phyloP scores from a whole-genome alignment of 2,888 invertebrate genomes.

The Polia nebulosa region DNA sequence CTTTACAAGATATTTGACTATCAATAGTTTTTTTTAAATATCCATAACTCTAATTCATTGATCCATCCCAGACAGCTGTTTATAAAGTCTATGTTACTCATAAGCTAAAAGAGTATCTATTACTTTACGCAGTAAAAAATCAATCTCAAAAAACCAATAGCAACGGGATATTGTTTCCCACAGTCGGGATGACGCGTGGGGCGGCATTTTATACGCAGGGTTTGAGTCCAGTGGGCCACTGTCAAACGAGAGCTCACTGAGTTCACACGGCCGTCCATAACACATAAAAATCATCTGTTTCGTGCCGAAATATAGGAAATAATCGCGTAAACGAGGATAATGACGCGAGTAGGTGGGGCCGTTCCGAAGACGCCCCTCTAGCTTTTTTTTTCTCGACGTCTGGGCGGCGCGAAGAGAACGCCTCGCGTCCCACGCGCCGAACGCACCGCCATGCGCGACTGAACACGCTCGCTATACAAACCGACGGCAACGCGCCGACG shows the following conservation, averaged over 20 bases:
- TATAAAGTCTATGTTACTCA: neutral
- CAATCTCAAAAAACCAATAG: slow-evolving; percentile 48
- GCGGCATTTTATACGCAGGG: slow-evolving; percentile 89
- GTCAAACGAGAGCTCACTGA: slow-evolving; percentile 87
- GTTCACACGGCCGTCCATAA: slow-evolving; percentile 83
- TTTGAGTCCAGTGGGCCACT: slow-evolving; percentile 85
- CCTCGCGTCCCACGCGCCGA: slow-evolving; percentile 86
- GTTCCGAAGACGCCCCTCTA: slow-evolving; percentile 86
- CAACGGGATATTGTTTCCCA: slow-evolving; percentile 81
- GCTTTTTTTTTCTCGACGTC: slow-evolving; percentile 86
- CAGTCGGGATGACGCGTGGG: slow-evolving; percentile 86
- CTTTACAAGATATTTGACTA: neutral
- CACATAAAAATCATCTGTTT: slow-evolving; percentile 78
- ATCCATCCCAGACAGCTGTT: neutral
- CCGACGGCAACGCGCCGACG: slow-evolving; percentile 85
- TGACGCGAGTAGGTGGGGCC: slow-evolving; percentile 89
- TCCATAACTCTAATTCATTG: neutral
- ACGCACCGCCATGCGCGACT: slow-evolving; percentile 81
- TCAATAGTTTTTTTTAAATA: neutral
- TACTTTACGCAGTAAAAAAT: slow-evolving; percentile 25
- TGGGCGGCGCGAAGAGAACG: slow-evolving; percentile 88
- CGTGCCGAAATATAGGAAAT: slow-evolving; percentile 87
- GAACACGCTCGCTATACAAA: slow-evolving; percentile 80
- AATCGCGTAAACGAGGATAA: slow-evolving; percentile 89
- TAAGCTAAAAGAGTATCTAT: neutral